These are phyloP conservation scores for Scaeva pyrastri DNA, from an alignment of 2,888 invertebrate species.

Conservation along the genomic window DNA sequence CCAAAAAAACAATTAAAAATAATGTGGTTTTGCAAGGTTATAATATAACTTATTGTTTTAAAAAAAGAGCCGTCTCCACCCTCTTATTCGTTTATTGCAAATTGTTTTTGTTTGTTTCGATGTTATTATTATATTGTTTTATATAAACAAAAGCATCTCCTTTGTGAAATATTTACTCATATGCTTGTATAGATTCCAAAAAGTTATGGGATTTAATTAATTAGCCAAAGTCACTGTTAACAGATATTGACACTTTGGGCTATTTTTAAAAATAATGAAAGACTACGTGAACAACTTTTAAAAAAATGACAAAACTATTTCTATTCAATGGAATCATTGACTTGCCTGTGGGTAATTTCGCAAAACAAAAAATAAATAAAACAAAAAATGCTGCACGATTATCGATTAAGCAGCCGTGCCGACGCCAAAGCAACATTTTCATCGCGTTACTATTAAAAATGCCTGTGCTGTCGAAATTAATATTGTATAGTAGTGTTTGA, in stretches of 20 bases:
- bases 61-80: not conserved
- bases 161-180: not conserved
- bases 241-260: slow-evolving; percentile 18
- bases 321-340: slow-evolving; percentile 56
- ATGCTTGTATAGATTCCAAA: not conserved
- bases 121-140: not conserved
- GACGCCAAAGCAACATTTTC: not conserved
- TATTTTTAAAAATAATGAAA: slow-evolving; percentile 5
- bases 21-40: not conserved
- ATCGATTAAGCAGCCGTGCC: slow-evolving; percentile 50
- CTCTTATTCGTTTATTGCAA: not conserved
- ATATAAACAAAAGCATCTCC: not conserved
- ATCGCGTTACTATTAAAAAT: not conserved
- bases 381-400: slow-evolving; percentile 53
- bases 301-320: not conserved
- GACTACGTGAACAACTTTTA: slow-evolving; percentile 4
- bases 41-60: not conserved
- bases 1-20: not conserved
- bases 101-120: not conserved
- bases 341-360: slow-evolving; percentile 53
- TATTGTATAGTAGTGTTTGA: not conserved
- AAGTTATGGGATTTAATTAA: not conserved
- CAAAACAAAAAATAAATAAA: not conserved
- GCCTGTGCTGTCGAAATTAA: not conserved
- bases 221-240: not conserved